phyloP scores from a whole-genome alignment of 2,113 vertebrate species.

The Tympanuchus pallidicinctus region DNA sequence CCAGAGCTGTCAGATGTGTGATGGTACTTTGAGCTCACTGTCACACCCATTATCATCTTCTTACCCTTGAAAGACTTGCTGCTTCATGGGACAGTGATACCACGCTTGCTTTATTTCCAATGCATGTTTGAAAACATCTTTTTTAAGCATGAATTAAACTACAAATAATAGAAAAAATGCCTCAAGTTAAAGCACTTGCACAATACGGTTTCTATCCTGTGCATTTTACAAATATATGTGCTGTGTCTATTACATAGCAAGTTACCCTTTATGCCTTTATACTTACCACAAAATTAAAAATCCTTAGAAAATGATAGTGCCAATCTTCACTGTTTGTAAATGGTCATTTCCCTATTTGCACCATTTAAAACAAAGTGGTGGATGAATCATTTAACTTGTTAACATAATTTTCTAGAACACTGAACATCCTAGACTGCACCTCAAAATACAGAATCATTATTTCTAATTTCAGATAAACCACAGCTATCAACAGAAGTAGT shows the following conservation, averaged over 20 bases:
- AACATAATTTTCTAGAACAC: neutral
- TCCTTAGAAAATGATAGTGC: neutral
- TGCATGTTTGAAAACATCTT: neutral
- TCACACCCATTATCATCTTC: neutral
- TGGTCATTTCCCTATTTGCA: neutral
- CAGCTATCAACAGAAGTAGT: neutral
- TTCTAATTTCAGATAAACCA: neutral
- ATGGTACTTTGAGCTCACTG: too few species aligned
- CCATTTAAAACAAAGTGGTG: neutral
- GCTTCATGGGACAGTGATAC: accelerated
- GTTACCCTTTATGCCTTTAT: neutral
- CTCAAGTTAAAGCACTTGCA: neutral
- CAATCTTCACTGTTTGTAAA: neutral
- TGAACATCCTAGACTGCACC: neutral
- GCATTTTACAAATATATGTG: neutral
- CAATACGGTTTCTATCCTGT: neutral
- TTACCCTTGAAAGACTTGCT: neutral
- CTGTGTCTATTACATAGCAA: neutral
- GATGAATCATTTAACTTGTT: neutral
- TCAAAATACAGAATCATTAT: neutral
- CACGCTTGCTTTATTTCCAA: neutral
- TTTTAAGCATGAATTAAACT: neutral
- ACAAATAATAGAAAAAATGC: neutral
- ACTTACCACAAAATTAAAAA: neutral
- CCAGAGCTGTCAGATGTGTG: neutral